Evolutionary conservation across 2,888 invertebrate species (phyloP).

Genomic region (Nephrotoma flavescens): DNA sequence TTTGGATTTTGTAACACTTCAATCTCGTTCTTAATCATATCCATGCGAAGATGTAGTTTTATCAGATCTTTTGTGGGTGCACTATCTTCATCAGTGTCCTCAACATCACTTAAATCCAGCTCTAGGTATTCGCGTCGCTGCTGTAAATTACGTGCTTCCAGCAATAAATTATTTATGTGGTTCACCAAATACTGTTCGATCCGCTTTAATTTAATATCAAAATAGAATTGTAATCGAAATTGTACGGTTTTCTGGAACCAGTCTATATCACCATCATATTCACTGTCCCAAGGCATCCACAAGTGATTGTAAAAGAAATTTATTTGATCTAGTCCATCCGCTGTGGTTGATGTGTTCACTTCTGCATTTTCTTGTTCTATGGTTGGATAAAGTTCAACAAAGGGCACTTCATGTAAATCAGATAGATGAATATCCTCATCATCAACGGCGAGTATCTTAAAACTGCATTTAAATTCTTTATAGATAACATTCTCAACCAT

Average conservation of each 20-base stretch:
- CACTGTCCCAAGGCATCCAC: slow-evolving; percentile 48
- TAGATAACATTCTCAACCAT: slow-evolving; percentile 37
- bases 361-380: slow-evolving; percentile 36
- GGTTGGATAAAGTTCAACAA: slow-evolving; percentile 43
- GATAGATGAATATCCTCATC: slow-evolving; percentile 40
- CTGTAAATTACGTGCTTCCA: slow-evolving; percentile 39
- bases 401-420: slow-evolving; percentile 37
- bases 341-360: slow-evolving; percentile 37
- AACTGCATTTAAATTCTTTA: slow-evolving; percentile 34
- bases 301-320: slow-evolving; percentile 43
- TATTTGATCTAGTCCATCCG: slow-evolving; percentile 41
- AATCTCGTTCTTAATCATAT: slow-evolving; percentile 41
- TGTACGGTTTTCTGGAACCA: slow-evolving; percentile 41
- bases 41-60: slow-evolving; percentile 38
- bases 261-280: slow-evolving; percentile 38
- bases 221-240: slow-evolving; percentile 38
- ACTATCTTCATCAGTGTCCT: slow-evolving; percentile 22
- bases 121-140: slow-evolving; percentile 33
- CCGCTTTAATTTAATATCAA: slow-evolving; percentile 38
- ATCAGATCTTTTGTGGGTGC: slow-evolving; percentile 32
- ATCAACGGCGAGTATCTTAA: slow-evolving; percentile 39
- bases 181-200: slow-evolving; percentile 36
- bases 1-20: slow-evolving; percentile 43
- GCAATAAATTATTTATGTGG: slow-evolving; percentile 35
- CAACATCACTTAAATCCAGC: slow-evolving; percentile 26